Evolutionary conservation across 92 coral and sea anemone genomes (phyloP), one percentile per base, ranked within the genome.

Genomic region (Zoanthus solanderi): DNA sequence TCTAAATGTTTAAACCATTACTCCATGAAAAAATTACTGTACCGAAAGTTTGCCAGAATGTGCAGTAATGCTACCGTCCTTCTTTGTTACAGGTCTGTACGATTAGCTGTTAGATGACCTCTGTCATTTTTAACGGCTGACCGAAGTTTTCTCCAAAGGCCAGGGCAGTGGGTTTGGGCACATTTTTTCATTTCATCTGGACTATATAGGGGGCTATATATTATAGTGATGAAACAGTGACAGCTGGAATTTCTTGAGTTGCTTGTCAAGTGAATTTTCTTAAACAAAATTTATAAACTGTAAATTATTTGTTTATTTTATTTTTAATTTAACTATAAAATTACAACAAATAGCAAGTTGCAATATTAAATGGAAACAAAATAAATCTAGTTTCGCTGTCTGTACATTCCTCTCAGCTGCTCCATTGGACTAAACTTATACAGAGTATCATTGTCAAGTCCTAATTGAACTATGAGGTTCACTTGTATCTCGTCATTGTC

Each of bases 41-140:
- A 85, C 83, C 29, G 50, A 85, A 85, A 85, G 47, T 85, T 75
- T 72, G 75, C 83, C 72, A 85, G 75, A 28, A 74, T 85, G 13
- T 85, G 89, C 72, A 53, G 75, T 29, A 85, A 30, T 75, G 89
- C 89, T 6, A 85, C 89, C 71, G 75, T 75, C n/a, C 89, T 44
- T 72, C 46, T 56, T 52, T 85, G 67, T 74, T 85, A 72, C 73
- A 85, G 72, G 88, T 74, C 88, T 34, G 60, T 50, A 18, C 74
- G 56, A 9, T 73, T 34, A 72, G 50, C 50, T 7, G 88, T 57
- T 1, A 83, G 78, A 57, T 61, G 42, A 73, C 17, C 56, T 54
- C 73, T 45, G 29, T 84, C 83, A 42, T 75, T 75, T 84, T 72
- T 84, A 15, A 72, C 28, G 69, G 72, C 73, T 85, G 60, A 16